Conservation (phyloP, 2,888 invertebrate genomes). For the Carpatolechia fugitivella region DNA sequence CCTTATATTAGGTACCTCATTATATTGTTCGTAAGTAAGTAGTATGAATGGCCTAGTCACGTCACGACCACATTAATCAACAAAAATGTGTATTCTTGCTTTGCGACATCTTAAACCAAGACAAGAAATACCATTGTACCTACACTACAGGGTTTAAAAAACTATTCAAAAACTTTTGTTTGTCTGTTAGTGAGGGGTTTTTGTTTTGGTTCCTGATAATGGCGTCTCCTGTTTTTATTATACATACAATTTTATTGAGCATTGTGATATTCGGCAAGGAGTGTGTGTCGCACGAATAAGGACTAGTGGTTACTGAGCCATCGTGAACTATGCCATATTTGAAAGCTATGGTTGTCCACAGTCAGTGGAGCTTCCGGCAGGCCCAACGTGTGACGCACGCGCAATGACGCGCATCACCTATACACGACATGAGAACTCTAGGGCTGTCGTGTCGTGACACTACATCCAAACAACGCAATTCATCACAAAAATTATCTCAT, state of each 20-base stretch:
- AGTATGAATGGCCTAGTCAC: too few species aligned
- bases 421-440: constrained; percentile 18
- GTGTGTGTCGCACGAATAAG: constrained; percentile 3
- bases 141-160: too few species aligned
- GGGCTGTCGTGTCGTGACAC: constrained; percentile 6
- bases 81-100: too few species aligned
- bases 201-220: too few species aligned
- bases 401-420: constrained; percentile 26
- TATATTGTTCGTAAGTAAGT: too few species aligned
- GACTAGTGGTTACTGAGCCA: constrained; percentile 16
- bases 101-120: too few species aligned
- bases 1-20: too few species aligned
- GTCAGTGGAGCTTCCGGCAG: constrained; percentile 24
- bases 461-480: neutral
- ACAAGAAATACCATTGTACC: too few species aligned
- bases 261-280: constrained; percentile 8
- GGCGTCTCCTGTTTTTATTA: neutral
- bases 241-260: neutral
- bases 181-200: too few species aligned
- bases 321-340: constrained; percentile 18
- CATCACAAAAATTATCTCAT: too few species aligned
- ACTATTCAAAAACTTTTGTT: too few species aligned
- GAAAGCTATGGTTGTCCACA: constrained; percentile 16
- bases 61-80: too few species aligned
- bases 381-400: constrained; percentile 22